Conservation (phyloP, 2,888 invertebrate species). For the Drosophila suboccidentalis region DNA sequence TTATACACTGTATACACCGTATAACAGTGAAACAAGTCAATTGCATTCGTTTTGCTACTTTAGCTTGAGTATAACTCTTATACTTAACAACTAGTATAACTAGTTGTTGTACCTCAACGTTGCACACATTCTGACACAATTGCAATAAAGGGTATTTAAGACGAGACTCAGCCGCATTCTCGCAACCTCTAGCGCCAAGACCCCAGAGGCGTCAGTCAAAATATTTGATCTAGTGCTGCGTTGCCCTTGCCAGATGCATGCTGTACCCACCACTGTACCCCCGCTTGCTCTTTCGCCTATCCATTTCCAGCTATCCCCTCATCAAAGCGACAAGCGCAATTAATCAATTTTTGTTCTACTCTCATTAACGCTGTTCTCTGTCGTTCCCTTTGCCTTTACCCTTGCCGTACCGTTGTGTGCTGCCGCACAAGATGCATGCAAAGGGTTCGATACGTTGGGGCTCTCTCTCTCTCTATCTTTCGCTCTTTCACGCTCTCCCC, state of each 20-base stretch:
- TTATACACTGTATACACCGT: not conserved
- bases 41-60: not conserved
- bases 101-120: not conserved
- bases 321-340: constrained; percentile 47
- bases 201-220: constrained; percentile 57
- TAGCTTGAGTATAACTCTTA: not conserved
- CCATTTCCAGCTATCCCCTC: constrained; percentile 4
- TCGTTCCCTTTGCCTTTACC: constrained; percentile 6
- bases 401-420: constrained; percentile 8
- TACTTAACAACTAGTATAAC: not conserved
- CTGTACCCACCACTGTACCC: not conserved
- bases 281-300: not conserved
- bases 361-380: constrained; percentile 37
- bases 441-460: constrained; percentile 54
- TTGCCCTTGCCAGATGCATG: constrained; percentile 31
- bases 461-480: constrained; percentile 5
- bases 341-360: constrained; percentile 68
- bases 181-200: constrained; percentile 13
- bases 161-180: constrained; percentile 1
- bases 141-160: constrained; percentile 1
- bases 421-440: constrained; percentile 44
- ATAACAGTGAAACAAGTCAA: not conserved
- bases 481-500: constrained; percentile 2
- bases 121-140: not conserved
- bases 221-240: constrained; percentile 71